Percentiles rank a stretch among this genome's conserved stretches.
Conservation (phyloP, 2,113 vertebrate species). For the Mirza zaza region DNA sequence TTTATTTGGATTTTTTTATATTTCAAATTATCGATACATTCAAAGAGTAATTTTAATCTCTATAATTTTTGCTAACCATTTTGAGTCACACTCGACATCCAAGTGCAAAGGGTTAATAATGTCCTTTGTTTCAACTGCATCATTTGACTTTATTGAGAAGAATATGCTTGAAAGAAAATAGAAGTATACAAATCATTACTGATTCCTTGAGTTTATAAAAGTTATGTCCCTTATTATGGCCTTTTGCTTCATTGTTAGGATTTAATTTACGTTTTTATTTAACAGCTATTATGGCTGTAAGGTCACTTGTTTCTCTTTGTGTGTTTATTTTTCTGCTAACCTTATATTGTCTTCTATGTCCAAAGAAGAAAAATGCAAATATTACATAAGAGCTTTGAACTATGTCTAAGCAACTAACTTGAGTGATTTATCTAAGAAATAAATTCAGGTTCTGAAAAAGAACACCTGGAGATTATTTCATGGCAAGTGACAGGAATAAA, state of each 20-base stretch:
- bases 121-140: background rate
- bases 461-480: background rate
- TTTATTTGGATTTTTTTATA: too few relatives aligned
- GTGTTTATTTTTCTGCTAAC: background rate
- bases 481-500: background rate
- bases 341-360: background rate
- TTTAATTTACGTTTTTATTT: background rate
- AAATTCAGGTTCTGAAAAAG: background rate
- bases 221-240: background rate
- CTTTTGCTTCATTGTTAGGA: background rate
- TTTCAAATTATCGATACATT: too few relatives aligned
- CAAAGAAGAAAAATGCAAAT: background rate
- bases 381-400: background rate
- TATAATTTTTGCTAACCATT: too few relatives aligned
- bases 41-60: too few relatives aligned
- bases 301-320: background rate
- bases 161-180: background rate
- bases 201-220: background rate
- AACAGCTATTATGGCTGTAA: background rate
- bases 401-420: background rate
- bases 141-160: background rate
- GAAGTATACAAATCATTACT: background rate
- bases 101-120: background rate
- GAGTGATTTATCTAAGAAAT: background rate
- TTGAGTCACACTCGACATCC: too few relatives aligned